phyloP scores from a whole-genome alignment of 1,140 invertebrate species.

The Neomicropteryx cornuta region DNA sequence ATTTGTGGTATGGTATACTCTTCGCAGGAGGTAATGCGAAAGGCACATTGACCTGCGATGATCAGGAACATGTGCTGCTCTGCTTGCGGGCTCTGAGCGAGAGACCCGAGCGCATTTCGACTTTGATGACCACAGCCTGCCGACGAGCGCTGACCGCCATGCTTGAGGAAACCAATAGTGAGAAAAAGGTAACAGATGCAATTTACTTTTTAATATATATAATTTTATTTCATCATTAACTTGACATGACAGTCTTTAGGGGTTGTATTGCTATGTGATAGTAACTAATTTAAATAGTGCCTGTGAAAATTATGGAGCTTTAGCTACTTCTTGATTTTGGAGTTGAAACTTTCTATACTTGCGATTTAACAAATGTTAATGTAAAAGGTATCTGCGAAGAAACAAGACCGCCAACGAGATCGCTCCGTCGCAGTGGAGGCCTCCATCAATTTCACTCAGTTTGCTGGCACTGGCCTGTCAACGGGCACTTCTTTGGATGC shows the following conservation, averaged over 20 bases:
- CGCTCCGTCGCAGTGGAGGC: constrained; percentile 58
- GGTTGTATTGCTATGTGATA: too few species aligned
- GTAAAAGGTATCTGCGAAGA: constrained; percentile 37
- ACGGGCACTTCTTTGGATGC: constrained; percentile 74
- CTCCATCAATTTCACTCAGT: constrained; percentile 67
- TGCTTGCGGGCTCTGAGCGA: constrained; percentile 74
- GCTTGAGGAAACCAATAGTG: constrained; percentile 44
- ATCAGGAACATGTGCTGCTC: constrained; percentile 80
- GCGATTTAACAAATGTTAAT: too few species aligned
- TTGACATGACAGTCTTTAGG: too few species aligned
- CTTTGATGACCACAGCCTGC: constrained; percentile 71
- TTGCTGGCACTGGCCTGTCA: constrained; percentile 48
- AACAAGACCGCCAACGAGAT: constrained; percentile 43
- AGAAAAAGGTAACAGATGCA: not conserved
- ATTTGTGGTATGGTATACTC: too few species aligned
- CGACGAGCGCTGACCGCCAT: constrained; percentile 74
- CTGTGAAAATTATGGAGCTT: too few species aligned
- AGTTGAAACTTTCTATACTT: too few species aligned
- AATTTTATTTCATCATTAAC: too few species aligned
- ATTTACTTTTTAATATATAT: not conserved
- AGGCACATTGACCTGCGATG: constrained; percentile 97
- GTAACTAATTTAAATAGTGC: too few species aligned
- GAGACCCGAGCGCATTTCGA: constrained; percentile 52
- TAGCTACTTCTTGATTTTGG: too few species aligned
- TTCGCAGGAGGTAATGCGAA: too few species aligned